Evolutionary conservation across 1,140 invertebrate species (phyloP), one percentile per base, ranked within the genome.

Genomic region (Cotesia glomerata): DNA sequence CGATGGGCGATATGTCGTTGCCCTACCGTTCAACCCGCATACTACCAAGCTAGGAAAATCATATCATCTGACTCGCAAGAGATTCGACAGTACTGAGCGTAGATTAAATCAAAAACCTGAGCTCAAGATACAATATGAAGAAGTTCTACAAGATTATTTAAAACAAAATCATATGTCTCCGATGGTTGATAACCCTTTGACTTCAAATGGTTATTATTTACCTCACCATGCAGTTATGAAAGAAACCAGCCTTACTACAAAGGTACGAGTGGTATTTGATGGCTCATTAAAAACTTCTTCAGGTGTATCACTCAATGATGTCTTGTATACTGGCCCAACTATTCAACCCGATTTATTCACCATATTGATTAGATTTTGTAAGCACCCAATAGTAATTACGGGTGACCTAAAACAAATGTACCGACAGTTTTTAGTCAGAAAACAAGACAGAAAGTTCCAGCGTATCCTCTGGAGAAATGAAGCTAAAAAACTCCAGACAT

Each of bases 341-440:
- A 73, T 74, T 0, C 72, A 74, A 69, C 51, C 74, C 13, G 62
- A 71, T n/a, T 13, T 77, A 1, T 69, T 34, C n/a, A 11, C 67
- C 14, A n/a, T 16, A 32, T 18, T 69, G 3, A 2, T 69, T 5
- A 11, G 67, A 5, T 69, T 59, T 13, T n/a, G 34, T 7, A 36
- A 8, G 36, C 39, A 69, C 16, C 67, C 34, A 3, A 62, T 52
- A 8, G 52, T 58, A 9, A 8, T 69, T 7, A 69, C 67, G 0
- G 67, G 67, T 4, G 67, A 69, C 32, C 14, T 69, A 39, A 32
- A 74, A 36, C 84, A 87, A 74, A 86, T 85, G 82, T 85, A 83
- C 74, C 65, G 81, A 26, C 79, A 82, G 67, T 77, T 85, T 39
- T 56, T 67, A 16, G 71, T 86, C 4, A 56, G 75, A 26, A 7